Percentiles rank a stretch among this genome's conserved stretches.
Conservation (phyloP, 2,113 vertebrate species). For the Seriola rivoliana region DNA sequence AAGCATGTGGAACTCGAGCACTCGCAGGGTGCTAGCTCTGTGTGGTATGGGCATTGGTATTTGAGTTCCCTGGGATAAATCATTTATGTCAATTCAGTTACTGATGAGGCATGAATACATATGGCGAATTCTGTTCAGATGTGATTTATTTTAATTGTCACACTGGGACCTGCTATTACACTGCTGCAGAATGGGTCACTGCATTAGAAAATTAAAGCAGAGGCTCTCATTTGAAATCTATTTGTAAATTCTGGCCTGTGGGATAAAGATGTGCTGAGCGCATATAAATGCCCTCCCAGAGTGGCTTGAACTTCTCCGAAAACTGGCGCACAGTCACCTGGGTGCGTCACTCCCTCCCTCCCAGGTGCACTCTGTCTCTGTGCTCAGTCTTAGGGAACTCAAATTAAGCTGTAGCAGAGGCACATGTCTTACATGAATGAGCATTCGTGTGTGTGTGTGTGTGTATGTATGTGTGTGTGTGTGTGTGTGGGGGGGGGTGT, state of each 20-base stretch:
- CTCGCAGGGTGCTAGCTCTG: constrained; percentile 49
- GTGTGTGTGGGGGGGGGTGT: not conserved
- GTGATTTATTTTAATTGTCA: constrained; percentile 97
- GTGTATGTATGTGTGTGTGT: too few relatives aligned
- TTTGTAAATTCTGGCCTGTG: constrained; percentile 89
- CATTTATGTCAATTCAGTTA: constrained; percentile 89
- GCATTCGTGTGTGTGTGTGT: constrained; percentile 32
- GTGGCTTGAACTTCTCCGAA: constrained; percentile 49
- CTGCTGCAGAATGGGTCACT: constrained; percentile 90
- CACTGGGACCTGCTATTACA: constrained; percentile 90
- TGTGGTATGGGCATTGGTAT: constrained; percentile 69
- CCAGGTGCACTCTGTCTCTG: constrained; percentile 34
- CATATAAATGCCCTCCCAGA: constrained; percentile 69
- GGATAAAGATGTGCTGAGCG: constrained; percentile 82
- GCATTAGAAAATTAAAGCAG: constrained; percentile 92
- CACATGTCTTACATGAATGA: constrained; percentile 68
- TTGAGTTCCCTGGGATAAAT: constrained; percentile 87
- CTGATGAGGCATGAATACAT: constrained; percentile 93
- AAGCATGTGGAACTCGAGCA: constrained; percentile 28
- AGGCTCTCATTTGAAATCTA: constrained; percentile 88
- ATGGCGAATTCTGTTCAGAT: constrained; percentile 87
- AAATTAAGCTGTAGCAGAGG: constrained; percentile 66
- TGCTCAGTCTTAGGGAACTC: constrained; percentile 68
- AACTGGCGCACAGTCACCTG: constrained; percentile 72
- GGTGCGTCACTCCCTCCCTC: constrained; percentile 51